phyloP scores from a whole-genome alignment of 2,797 vertebrate species.

The Natrix natrix region DNA sequence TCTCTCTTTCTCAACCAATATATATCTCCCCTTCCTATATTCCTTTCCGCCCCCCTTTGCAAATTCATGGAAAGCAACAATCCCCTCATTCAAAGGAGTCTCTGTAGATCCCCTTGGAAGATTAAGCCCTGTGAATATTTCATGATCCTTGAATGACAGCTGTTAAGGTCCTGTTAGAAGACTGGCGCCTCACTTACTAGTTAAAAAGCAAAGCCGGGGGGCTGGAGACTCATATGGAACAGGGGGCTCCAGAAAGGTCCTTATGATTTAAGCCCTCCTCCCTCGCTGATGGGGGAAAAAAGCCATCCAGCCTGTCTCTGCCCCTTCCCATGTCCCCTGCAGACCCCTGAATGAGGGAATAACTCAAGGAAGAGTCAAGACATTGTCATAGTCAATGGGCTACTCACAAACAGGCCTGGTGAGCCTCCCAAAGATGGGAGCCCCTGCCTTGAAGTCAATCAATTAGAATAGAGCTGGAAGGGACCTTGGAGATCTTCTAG shows the following conservation, averaged over 20 bases:
- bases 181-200: constrained; percentile 76
- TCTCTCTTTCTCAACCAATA: constrained; percentile 56
- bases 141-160: constrained; percentile 76
- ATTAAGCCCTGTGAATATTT: constrained; percentile 80
- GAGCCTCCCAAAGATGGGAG: constrained; percentile 56
- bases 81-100: constrained; percentile 59
- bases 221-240: constrained; percentile 31
- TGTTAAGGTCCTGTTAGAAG: constrained; percentile 73
- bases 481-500: neutral
- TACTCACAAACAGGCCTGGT: neutral
- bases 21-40: constrained; percentile 44
- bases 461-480: neutral
- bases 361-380: constrained; percentile 68
- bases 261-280: constrained; percentile 38
- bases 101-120: constrained; percentile 68
- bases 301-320: constrained; percentile 44
- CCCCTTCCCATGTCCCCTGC: constrained; percentile 4
- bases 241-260: constrained; percentile 53
- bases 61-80: constrained; percentile 58
- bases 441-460: neutral
- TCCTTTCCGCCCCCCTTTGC: constrained; percentile 36
- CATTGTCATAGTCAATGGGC: constrained; percentile 30
- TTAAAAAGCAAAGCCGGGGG: constrained; percentile 46
- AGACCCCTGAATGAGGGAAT: constrained; percentile 42
- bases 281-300: constrained; percentile 55